phyloP scores from a whole-genome alignment of 2,888 invertebrate species.

The Ashinkailepas kermadecensis region DNA sequence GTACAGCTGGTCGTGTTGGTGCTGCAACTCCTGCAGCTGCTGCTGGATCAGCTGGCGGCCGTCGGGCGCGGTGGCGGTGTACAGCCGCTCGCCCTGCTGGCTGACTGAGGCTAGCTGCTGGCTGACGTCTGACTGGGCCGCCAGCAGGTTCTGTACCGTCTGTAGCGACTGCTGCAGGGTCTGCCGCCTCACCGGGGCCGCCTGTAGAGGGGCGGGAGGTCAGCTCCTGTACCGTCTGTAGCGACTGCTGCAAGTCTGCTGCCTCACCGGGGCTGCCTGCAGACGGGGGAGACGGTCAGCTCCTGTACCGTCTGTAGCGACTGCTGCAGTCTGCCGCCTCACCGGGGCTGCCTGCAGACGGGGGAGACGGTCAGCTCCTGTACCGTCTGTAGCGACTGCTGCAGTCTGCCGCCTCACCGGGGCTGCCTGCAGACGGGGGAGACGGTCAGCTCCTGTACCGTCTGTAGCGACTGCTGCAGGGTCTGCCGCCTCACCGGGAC shows the following conservation, averaged over 20 bases:
- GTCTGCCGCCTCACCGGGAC: slow-evolving; percentile 43
- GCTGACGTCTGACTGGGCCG: slow-evolving; percentile 65
- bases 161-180: slow-evolving; percentile 61
- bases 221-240: slow-evolving; percentile 51
- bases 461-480: slow-evolving; percentile 59
- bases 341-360: neutral
- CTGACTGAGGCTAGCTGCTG: slow-evolving; percentile 71
- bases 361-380: too few relatives aligned
- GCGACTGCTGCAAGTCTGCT: neutral
- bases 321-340: slow-evolving; percentile 52
- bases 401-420: slow-evolving; percentile 37
- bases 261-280: slow-evolving; percentile 51
- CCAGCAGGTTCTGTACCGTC: slow-evolving; percentile 61
- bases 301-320: slow-evolving; percentile 65
- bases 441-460: slow-evolving; percentile 56
- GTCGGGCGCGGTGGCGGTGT: slow-evolving; percentile 74
- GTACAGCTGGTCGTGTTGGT: slow-evolving; percentile 69
- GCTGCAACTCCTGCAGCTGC: slow-evolving; percentile 74
- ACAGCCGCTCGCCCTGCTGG: slow-evolving; percentile 80
- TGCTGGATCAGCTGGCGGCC: slow-evolving; percentile 76
- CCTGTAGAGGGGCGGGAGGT: slow-evolving; percentile 38
- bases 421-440: slow-evolving; percentile 49
- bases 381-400: too few relatives aligned
- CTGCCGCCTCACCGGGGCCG: slow-evolving; percentile 36
- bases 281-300: slow-evolving; percentile 40